Evolutionary conservation across 2,888 invertebrate genomes (phyloP).

Genomic region (Drosophila formosana): DNA sequence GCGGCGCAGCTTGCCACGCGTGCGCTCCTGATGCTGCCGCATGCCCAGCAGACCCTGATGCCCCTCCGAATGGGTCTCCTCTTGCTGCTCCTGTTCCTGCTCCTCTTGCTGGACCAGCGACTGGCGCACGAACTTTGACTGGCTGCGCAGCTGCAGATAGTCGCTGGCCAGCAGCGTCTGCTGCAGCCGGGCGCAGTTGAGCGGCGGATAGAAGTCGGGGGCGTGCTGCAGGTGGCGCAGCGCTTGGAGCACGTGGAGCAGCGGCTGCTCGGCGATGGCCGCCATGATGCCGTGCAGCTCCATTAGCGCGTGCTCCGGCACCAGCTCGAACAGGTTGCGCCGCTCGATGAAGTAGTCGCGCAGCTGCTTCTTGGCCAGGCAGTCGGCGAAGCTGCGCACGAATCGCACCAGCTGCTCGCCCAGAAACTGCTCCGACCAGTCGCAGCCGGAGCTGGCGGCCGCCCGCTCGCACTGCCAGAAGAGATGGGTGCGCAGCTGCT

Average conservation of each 20-base stretch:
- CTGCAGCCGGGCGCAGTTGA: slow-evolving; percentile 88
- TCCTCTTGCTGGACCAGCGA: slow-evolving; percentile 5
- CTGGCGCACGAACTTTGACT: slow-evolving; percentile 70
- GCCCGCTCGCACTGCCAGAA: slow-evolving; percentile 91
- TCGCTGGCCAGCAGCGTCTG: slow-evolving; percentile 86
- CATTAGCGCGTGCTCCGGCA: slow-evolving; percentile 88
- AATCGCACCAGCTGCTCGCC: slow-evolving; percentile 89
- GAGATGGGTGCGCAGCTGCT: slow-evolving; percentile 90
- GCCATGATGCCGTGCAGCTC: slow-evolving; percentile 89
- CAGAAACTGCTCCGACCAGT: slow-evolving; percentile 91
- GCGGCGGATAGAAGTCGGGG: slow-evolving; percentile 88
- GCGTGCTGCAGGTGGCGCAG: slow-evolving; percentile 89
- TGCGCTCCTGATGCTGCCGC: slow-evolving; percentile 86
- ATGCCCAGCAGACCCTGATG: slow-evolving; percentile 85
- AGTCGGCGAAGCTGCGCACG: slow-evolving; percentile 88
- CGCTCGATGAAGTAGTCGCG: slow-evolving; percentile 91
- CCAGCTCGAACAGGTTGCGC: slow-evolving; percentile 90
- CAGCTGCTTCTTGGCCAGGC: slow-evolving; percentile 88
- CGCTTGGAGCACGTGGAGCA: slow-evolving; percentile 89
- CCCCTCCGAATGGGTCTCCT: slow-evolving; percentile 40
- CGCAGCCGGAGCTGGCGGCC: slow-evolving; percentile 85
- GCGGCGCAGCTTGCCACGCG: slow-evolving; percentile 86
- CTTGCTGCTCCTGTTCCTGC: not conserved
- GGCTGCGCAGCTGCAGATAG: slow-evolving; percentile 84
- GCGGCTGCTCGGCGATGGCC: slow-evolving; percentile 90